Conservation (phyloP, 1,140 invertebrate species). For the Euborellia annulipes region DNA sequence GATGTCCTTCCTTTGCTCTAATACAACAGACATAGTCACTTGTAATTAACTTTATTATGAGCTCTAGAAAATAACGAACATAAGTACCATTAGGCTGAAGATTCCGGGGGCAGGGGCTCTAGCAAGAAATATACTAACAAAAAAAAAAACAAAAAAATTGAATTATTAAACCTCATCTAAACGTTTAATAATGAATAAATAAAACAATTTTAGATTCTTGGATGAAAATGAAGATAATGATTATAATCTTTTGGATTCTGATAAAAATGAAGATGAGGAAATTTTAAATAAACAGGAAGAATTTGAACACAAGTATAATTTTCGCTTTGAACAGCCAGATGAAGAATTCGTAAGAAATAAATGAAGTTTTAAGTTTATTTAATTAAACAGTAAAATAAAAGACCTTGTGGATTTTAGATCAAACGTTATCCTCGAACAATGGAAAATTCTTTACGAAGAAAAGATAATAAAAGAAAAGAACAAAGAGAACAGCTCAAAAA, state of each 20-base stretch:
- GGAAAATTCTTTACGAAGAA: constrained; percentile 61
- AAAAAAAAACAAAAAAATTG: too few species aligned
- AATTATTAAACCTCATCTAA: too few species aligned
- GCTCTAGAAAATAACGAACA: too few species aligned
- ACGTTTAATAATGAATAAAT: too few species aligned
- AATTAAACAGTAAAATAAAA: too few species aligned
- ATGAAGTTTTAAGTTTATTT: constrained; percentile 2
- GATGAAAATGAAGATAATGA: constrained; percentile 34
- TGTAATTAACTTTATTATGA: too few species aligned
- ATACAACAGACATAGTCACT: too few species aligned
- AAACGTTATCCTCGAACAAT: constrained; percentile 83
- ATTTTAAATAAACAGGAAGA: constrained; percentile 65
- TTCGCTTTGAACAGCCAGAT: constrained; percentile 92
- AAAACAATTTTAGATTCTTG: constrained; percentile 33
- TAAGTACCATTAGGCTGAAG: too few species aligned
- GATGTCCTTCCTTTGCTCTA: too few species aligned
- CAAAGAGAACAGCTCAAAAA: constrained; percentile 60
- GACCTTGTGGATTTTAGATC: constrained; percentile 34
- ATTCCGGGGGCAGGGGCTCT: too few species aligned
- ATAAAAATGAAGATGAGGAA: constrained; percentile 63
- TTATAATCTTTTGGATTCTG: constrained; percentile 26
- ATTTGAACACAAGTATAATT: constrained; percentile 93
- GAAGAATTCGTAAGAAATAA: constrained; percentile 62
- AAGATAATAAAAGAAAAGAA: constrained; percentile 58
- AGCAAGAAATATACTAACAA: too few species aligned